These are phyloP conservation scores for Fragariocoptes setiger DNA, from an alignment of 1,140 invertebrate genomes.

Conservation along the genomic window DNA sequence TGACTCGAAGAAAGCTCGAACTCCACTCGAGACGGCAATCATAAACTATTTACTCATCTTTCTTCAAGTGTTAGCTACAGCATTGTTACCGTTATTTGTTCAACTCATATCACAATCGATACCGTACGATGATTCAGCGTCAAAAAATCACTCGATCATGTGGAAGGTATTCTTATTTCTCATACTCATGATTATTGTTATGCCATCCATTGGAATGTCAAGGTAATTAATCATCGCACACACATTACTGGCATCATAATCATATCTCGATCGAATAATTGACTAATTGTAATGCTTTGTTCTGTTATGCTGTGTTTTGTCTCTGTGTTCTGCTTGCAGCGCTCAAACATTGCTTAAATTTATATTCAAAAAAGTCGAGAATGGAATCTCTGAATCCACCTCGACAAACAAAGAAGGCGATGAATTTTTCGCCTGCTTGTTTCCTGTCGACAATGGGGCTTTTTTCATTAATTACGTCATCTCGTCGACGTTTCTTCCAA, in stretches of 20 bases:
- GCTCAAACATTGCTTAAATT: no score
- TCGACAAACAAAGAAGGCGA: no score
- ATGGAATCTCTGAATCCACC: no score
- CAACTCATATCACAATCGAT: constrained; percentile 59
- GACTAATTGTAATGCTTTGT: no score
- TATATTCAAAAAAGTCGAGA: no score
- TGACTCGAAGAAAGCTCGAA: constrained; percentile 12
- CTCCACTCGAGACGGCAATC: not conserved
- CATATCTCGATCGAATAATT: no score
- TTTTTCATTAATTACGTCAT: constrained; percentile 93
- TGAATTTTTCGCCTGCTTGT: constrained; percentile 68
- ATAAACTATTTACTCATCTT: constrained; percentile 26
- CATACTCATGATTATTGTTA: constrained; percentile 67
- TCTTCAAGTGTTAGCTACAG: constrained; percentile 37
- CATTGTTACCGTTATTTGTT: constrained; percentile 62
- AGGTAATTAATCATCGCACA: constrained; percentile 16
- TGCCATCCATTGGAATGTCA: constrained; percentile 64
- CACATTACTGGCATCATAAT: not conserved
- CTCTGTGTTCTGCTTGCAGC: no score
- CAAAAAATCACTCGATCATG: constrained; percentile 72
- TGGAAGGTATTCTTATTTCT: constrained; percentile 66
- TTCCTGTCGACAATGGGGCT: constrained; percentile 72
- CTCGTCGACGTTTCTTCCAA: constrained; percentile 68
- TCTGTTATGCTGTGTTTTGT: no score
- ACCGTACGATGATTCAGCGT: constrained; percentile 60